A percentile compares a stretch with the other conserved stretches of the same genome.
Conservation (phyloP, 53 echinoderm and acorn worm genomes). For the Arbacia lixula region DNA sequence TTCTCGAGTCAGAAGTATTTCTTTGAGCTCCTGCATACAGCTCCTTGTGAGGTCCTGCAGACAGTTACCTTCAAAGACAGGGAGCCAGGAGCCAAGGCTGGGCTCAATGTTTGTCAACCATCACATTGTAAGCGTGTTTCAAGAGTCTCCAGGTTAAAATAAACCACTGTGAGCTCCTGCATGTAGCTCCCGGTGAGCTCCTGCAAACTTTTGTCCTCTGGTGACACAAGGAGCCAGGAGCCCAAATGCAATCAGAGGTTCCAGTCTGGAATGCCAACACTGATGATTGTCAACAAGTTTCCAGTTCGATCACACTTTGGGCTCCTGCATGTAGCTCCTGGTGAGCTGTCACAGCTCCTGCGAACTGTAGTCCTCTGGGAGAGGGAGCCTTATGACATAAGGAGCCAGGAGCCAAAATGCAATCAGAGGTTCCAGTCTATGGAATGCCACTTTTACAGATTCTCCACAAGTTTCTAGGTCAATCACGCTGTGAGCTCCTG, state of each 20-base stretch:
- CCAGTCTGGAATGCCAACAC: neutral
- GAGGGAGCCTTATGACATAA: conserved; percentile 77
- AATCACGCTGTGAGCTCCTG: conserved; percentile 70
- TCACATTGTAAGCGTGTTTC: too few relatives aligned
- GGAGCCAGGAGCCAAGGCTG: too few relatives aligned
- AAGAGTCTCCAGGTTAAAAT: too few relatives aligned
- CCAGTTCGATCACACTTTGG: conserved; percentile 50
- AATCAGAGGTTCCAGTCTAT: neutral
- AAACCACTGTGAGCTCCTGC: conserved; percentile 17
- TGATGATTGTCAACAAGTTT: neutral
- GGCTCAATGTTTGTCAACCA: too few relatives aligned
- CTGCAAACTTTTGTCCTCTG: neutral
- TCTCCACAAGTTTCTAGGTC: neutral
- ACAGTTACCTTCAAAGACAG: too few relatives aligned
- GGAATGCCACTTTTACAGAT: neutral
- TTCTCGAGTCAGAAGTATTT: too few relatives aligned
- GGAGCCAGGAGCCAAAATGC: conserved; percentile 72
- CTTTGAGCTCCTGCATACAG: too few relatives aligned
- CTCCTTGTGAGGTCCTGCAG: too few relatives aligned
- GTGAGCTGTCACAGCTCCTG: conserved; percentile 80
- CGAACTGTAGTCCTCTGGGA: conserved; percentile 88
- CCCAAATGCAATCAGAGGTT: neutral
- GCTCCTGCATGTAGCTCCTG: conserved; percentile 81
- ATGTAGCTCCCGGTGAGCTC: neutral
- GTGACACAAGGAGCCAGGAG: neutral